Percentiles rank a stretch among this genome's conserved stretches.
phyloP scores from a whole-genome alignment of 2,113 vertebrate genomes.

The Podilymbus podiceps region DNA sequence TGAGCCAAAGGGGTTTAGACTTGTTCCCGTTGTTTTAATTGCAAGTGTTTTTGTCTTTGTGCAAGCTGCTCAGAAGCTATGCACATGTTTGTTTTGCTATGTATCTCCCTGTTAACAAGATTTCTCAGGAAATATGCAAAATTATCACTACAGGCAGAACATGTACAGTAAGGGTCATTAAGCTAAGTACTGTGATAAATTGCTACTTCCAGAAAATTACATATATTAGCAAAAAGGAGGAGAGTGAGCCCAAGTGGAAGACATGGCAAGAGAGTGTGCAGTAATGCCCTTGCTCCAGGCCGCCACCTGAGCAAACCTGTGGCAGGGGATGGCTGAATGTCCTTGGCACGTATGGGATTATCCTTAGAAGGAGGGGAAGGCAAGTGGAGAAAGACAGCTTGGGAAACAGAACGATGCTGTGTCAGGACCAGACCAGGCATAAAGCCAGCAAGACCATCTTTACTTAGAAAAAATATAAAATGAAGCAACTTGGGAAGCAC shows the following conservation, averaged over 20 bases:
- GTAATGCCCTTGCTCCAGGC: not conserved
- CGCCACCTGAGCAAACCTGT: not conserved
- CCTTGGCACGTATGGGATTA: not conserved
- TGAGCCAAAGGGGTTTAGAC: not conserved
- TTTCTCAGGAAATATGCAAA: slow-evolving; percentile 58
- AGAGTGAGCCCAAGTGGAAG: not conserved
- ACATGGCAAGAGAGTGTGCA: not conserved
- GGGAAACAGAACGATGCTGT: not conserved
- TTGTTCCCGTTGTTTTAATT: not conserved
- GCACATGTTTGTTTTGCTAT: slow-evolving; percentile 55
- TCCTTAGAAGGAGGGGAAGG: not conserved
- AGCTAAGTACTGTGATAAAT: slow-evolving; percentile 57
- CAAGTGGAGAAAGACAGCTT: rapidly evolving
- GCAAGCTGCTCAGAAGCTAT: not conserved
- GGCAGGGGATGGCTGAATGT: not conserved
- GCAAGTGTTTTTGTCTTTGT: not conserved
- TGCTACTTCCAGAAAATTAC: slow-evolving; percentile 49
- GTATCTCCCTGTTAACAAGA: slow-evolving; percentile 23
- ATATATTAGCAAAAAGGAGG: not conserved
- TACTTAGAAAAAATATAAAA: not conserved
- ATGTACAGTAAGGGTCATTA: slow-evolving; percentile 58
- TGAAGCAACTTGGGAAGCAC: not conserved
- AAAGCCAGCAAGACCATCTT: not conserved
- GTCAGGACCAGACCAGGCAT: not conserved
- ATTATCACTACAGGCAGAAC: slow-evolving; percentile 56